Percentiles rank a stretch among this genome's conserved stretches.
Conservation (phyloP, 1,140 invertebrate genomes). For the Pristionchus pacificus region DNA sequence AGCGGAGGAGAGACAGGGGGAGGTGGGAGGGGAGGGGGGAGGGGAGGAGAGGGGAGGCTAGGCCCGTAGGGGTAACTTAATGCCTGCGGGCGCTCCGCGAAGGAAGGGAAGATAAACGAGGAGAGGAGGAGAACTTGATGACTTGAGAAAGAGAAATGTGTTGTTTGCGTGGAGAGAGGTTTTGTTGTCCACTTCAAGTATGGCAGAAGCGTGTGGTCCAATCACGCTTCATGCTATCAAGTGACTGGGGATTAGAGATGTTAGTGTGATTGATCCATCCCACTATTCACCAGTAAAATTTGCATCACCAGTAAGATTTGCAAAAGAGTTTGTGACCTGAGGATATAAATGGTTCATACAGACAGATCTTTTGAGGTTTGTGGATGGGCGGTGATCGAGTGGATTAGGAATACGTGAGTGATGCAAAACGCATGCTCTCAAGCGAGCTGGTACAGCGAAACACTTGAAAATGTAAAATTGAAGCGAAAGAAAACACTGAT, state of each 20-base stretch:
- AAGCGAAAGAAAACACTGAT: constrained; percentile 1
- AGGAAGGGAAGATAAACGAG: background rate
- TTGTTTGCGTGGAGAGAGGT: background rate
- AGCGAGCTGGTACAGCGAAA: background rate
- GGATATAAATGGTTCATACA: background rate
- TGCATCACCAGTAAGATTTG: background rate
- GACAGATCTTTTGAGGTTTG: background rate
- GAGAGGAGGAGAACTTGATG: background rate
- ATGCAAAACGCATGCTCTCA: constrained; percentile 9
- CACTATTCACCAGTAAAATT: background rate
- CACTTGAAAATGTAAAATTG: background rate
- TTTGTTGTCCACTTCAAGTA: too few relatives aligned
- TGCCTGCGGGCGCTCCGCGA: background rate
- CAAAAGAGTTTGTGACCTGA: background rate
- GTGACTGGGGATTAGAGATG: background rate
- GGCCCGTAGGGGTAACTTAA: background rate
- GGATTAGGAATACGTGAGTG: constrained; percentile 3
- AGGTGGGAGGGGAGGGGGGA: background rate
- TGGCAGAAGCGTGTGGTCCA: too few relatives aligned
- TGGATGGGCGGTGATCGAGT: background rate
- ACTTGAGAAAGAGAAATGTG: background rate
- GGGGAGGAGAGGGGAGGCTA: background rate
- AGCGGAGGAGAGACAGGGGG: background rate
- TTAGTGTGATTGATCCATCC: background rate
- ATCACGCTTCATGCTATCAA: background rate